These are phyloP conservation scores for Willisornis vidua DNA, from an alignment of 2,113 vertebrate genomes.

Conservation along the genomic window DNA sequence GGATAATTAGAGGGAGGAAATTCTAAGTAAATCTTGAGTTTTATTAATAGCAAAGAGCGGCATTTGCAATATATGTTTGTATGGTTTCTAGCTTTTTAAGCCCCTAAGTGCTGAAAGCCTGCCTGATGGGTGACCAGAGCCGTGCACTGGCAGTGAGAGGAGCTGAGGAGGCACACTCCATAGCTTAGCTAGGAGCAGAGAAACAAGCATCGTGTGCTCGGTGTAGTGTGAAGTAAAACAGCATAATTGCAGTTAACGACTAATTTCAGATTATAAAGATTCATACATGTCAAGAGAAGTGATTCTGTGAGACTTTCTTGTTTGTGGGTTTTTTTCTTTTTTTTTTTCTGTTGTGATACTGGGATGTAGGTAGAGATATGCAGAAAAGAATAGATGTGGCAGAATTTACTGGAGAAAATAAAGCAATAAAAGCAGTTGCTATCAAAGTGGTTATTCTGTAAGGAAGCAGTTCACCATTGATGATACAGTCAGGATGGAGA, in stretches of 20 bases:
- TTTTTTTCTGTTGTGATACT: background rate
- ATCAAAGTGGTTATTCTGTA: background rate
- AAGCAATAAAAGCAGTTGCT: background rate
- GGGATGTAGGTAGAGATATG: background rate
- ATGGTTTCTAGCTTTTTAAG: background rate
- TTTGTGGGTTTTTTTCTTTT: background rate
- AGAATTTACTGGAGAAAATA: background rate
- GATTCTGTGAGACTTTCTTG: background rate
- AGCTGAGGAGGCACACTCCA: background rate
- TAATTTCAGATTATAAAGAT: background rate
- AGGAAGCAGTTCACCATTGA: background rate
- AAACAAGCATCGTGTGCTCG: background rate
- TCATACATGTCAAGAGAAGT: background rate
- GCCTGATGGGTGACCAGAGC: background rate
- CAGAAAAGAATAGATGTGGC: background rate
- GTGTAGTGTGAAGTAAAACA: background rate
- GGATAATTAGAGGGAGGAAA: background rate
- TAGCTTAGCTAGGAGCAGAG: background rate
- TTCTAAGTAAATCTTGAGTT: background rate
- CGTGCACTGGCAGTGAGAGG: background rate
- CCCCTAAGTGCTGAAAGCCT: background rate
- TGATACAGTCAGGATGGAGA: background rate
- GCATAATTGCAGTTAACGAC: background rate
- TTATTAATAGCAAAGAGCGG: background rate
- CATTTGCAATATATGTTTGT: background rate